Evolutionary conservation across 2,797 vertebrate species (phyloP), one percentile per base, ranked within the genome.

Genomic region (Knipowitschia caucasica): DNA sequence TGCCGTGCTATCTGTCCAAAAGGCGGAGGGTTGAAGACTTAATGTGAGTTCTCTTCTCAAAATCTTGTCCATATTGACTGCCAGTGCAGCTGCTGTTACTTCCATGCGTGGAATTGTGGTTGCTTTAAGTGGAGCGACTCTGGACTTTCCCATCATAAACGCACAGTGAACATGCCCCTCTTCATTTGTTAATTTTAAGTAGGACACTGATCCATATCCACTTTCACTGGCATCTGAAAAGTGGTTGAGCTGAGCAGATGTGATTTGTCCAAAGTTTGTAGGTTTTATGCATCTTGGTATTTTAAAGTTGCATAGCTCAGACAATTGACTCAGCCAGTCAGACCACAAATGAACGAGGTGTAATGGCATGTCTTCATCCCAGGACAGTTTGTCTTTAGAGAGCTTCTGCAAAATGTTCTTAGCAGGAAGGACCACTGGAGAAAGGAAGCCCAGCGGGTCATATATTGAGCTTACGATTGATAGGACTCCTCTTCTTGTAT

Each of bases 381-480:
- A n/a, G n/a, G n/a, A n/a, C n/a, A n/a, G n/a, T n/a, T n/a, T n/a
- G n/a, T n/a, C n/a, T n/a, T n/a, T n/a, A n/a, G n/a, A n/a, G n/a
- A 39, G 11, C 2, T 10, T 21, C 1, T 66, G 52, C 1, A 63
- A 47, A 0, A 63, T 53, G 10, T 0, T 52, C 42, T 59, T 67
- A 2, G 36, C 53, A 0, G 40, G 50, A 0, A 70, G 15, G 15
- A 65, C 17, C 4, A 73, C 49, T 18, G 50, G 52, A 44, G 65
- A 25, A 0, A 74, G 4, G 15, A 75, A 56, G 0, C 60, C 68
- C 33, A 74, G 0, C 0, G 42, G 67, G 7, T 80, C 74, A 62
- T 64, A 81, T 3, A 78, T 68, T 5, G 67, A 75, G 9, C 59
- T 69, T 5, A 78, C 12, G 0, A 72, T 1, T n/a, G n/a, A 67